Evolutionary conservation across 2,113 vertebrate species (phyloP).

Genomic region (Neolamprologus hecqui): DNA sequence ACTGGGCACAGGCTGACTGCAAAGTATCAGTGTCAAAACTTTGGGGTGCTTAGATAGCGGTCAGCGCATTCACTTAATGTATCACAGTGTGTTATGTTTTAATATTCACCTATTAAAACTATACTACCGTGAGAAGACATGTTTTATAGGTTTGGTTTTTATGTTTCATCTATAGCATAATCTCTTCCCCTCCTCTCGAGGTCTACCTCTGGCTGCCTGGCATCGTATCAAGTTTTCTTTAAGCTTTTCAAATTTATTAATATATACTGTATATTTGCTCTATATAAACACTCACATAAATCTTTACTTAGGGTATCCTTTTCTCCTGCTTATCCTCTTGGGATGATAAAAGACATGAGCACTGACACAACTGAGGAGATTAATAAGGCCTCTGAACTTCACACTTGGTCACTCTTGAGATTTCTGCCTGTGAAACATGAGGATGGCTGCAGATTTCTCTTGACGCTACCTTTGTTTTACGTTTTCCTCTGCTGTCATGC

Average conservation of each 20-base stretch:
- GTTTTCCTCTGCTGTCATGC: not conserved
- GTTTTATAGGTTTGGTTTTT: not conserved
- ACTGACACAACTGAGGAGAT: slow-evolving; percentile 2
- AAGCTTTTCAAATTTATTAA: not conserved
- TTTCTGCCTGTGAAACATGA: not conserved
- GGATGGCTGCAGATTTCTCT: not conserved
- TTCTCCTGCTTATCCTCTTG: not conserved
- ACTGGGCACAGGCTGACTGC: not conserved
- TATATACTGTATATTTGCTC: not conserved
- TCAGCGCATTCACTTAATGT: not conserved
- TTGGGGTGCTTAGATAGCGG: not conserved
- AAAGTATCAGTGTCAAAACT: not conserved
- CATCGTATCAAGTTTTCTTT: not conserved
- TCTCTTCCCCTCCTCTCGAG: not conserved
- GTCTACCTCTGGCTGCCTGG: not conserved
- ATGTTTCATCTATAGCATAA: not conserved
- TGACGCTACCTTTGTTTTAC: not conserved
- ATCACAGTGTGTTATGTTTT: not conserved
- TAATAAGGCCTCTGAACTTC: slow-evolving; percentile 13
- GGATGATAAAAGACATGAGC: not conserved
- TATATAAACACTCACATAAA: not conserved
- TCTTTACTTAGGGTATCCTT: not conserved
- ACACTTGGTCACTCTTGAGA: slow-evolving; percentile 7
- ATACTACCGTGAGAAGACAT: not conserved
- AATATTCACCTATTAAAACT: not conserved